phyloP scores from a whole-genome alignment of 2,797 vertebrate species.

The Ctenopoma kingsleyae region DNA sequence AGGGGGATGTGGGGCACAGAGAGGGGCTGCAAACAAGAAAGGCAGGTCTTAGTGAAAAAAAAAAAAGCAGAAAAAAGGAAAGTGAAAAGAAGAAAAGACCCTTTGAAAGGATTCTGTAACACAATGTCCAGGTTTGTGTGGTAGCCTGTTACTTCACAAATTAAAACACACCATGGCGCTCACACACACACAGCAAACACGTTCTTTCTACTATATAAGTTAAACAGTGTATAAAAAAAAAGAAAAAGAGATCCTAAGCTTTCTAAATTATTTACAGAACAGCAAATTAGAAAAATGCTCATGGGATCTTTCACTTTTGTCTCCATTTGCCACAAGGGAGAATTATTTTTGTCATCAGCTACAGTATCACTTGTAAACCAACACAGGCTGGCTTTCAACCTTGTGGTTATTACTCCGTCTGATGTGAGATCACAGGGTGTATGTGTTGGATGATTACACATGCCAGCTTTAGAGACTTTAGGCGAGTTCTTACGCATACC shows the following conservation, averaged over 20 bases:
- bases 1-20: constrained; percentile 58
- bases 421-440: constrained; percentile 42
- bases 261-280: constrained; percentile 9
- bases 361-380: constrained; percentile 23
- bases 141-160: constrained; percentile 49
- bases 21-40: constrained; percentile 70
- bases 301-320: background rate
- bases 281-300: constrained; percentile 5
- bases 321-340: constrained; percentile 3
- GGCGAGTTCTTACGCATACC: constrained; percentile 19
- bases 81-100: constrained; percentile 28
- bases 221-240: background rate
- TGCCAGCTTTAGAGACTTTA: constrained; percentile 45
- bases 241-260: constrained; percentile 1
- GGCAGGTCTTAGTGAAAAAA: constrained; percentile 60
- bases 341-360: constrained; percentile 10
- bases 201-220: constrained; percentile 9
- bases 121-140: constrained; percentile 60
- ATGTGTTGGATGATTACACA: constrained; percentile 30
- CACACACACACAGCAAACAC: constrained; percentile 12
- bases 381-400: constrained; percentile 14
- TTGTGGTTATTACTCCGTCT: constrained; percentile 24
- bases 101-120: constrained; percentile 53
- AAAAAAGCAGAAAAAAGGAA: constrained; percentile 29
- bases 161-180: constrained; percentile 22